Evolutionary conservation across 92 coral and sea anemone species (phyloP).

Genomic region (Siderastrea siderea): DNA sequence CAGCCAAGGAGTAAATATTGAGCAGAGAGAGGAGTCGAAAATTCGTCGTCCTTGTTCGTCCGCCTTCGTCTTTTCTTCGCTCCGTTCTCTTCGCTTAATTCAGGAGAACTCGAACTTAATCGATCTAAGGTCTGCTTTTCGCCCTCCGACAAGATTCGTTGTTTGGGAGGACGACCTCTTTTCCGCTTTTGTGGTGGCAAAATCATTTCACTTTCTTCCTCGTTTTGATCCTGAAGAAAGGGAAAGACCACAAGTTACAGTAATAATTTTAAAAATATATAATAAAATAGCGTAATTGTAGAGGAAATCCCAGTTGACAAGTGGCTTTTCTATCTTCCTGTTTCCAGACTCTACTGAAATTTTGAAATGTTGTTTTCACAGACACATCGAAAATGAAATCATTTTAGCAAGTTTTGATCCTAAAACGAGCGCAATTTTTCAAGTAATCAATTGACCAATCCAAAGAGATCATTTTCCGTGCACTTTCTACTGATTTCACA

Average conservation of each 20-base stretch:
- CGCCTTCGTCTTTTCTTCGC: constrained; percentile 52
- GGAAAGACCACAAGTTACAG: not conserved
- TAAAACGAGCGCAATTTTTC: not conserved
- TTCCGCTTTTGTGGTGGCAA: constrained; percentile 30
- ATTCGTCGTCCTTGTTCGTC: constrained; percentile 12
- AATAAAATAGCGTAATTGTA: too few species aligned
- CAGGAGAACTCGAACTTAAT: not conserved
- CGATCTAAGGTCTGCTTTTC: not conserved
- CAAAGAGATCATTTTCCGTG: too few species aligned
- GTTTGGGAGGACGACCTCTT: constrained; percentile 53
- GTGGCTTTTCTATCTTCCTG: too few species aligned
- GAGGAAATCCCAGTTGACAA: too few species aligned
- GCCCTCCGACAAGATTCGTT: not conserved
- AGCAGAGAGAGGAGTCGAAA: constrained; percentile 3
- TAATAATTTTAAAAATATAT: too few species aligned
- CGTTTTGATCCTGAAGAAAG: constrained; percentile 22
- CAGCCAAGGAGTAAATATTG: constrained; percentile 26
- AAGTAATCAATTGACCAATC: not conserved
- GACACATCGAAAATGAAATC: too few species aligned
- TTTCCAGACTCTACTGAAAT: too few species aligned
- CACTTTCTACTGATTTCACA: too few species aligned
- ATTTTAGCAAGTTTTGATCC: too few species aligned
- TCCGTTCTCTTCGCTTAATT: constrained; percentile 7
- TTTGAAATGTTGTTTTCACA: too few species aligned
- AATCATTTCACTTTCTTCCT: constrained; percentile 15